Evolutionary conservation across 2,797 vertebrate genomes (phyloP).

Genomic region (Crenuchus spilurus): DNA sequence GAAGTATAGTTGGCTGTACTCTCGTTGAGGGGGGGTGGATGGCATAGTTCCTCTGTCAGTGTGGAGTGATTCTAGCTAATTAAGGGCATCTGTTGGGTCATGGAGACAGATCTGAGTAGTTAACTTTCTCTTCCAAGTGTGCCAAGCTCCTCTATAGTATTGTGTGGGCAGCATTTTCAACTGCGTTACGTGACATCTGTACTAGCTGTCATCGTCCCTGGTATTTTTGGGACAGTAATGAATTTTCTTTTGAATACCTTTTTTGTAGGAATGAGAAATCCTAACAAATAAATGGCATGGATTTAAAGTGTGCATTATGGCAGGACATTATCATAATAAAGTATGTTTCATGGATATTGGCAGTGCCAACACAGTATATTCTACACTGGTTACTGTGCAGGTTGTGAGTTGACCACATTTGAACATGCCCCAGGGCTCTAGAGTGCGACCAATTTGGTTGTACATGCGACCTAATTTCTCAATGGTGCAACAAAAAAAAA

Average conservation of each 20-base stretch:
- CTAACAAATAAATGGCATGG: too few relatives aligned
- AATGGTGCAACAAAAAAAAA: too few relatives aligned
- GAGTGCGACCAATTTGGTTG: too few relatives aligned
- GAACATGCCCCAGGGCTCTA: too few relatives aligned
- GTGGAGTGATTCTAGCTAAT: constrained; percentile 4
- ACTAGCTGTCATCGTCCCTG: too few relatives aligned
- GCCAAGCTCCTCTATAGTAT: not conserved
- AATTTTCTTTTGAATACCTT: not conserved
- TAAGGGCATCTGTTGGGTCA: constrained; percentile 13
- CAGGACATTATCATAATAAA: too few relatives aligned
- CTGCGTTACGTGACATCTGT: not conserved
- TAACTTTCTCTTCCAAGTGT: not conserved
- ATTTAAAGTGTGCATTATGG: too few relatives aligned
- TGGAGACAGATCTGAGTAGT: not conserved
- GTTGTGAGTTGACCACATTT: too few relatives aligned
- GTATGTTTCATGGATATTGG: too few relatives aligned
- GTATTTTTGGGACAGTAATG: not conserved
- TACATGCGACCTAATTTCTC: too few relatives aligned
- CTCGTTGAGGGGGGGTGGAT: not conserved
- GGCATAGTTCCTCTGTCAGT: not conserved
- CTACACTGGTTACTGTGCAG: too few relatives aligned
- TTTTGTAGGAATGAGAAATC: not conserved
- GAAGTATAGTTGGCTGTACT: not conserved
- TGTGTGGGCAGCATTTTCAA: not conserved
- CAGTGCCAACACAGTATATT: too few relatives aligned